Evolutionary conservation across 2,888 invertebrate species (phyloP).

Genomic region (Neoascia interrupta): DNA sequence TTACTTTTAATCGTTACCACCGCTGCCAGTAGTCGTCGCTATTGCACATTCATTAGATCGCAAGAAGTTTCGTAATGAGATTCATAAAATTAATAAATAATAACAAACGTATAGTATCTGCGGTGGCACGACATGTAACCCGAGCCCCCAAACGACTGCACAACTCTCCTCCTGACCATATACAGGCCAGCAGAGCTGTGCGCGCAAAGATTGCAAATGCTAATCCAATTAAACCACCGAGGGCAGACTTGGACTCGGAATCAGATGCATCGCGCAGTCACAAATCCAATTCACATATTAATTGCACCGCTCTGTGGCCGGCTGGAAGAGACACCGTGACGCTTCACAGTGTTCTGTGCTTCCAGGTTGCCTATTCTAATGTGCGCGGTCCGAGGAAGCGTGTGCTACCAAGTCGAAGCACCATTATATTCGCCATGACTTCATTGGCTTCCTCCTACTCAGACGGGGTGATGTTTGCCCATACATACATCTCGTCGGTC

Average conservation of each 20-base stretch:
- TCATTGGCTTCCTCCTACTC: constrained; percentile 68
- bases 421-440: constrained; percentile 68
- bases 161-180: constrained; percentile 52
- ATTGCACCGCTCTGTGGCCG: constrained; percentile 27
- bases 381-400: constrained; percentile 21
- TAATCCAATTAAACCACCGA: constrained; percentile 61
- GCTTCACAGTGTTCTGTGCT: constrained; percentile 44
- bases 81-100: constrained; percentile 61
- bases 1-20: constrained; percentile 64
- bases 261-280: neutral
- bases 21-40: constrained; percentile 6
- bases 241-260: neutral
- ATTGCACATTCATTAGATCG: constrained; percentile 43
- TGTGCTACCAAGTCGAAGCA: neutral
- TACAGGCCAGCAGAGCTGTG: constrained; percentile 34
- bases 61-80: constrained; percentile 57
- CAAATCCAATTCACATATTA: constrained; percentile 48
- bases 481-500: constrained; percentile 10
- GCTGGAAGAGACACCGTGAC: constrained; percentile 62
- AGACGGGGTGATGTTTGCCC: constrained; percentile 21
- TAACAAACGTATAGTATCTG: constrained; percentile 50
- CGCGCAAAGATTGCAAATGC: constrained; percentile 51
- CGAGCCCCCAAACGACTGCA: constrained; percentile 51
- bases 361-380: constrained; percentile 60
- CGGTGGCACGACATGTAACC: constrained; percentile 33